Conservation (phyloP, 2,888 invertebrate genomes). For the Athrips mouffetella region DNA sequence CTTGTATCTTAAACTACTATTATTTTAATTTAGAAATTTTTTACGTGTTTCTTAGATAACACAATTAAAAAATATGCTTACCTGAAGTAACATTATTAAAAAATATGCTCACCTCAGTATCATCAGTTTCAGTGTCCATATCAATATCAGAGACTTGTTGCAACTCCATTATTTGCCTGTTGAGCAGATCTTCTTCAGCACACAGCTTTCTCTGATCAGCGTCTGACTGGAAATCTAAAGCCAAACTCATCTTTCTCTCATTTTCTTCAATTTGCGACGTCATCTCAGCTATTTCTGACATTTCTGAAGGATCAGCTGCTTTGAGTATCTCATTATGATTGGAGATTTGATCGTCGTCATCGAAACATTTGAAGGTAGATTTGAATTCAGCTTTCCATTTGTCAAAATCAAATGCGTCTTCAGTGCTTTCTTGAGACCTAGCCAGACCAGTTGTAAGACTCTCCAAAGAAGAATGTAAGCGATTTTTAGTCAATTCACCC, state of each 20-base stretch:
- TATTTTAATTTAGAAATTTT: too few species aligned
- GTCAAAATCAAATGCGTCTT: constrained; percentile 65
- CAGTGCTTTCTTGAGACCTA: constrained; percentile 65
- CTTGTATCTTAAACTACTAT: too few species aligned
- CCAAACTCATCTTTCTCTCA: constrained; percentile 77
- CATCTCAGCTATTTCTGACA: constrained; percentile 74
- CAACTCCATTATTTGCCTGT: constrained; percentile 86
- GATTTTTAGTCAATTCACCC: constrained; percentile 58
- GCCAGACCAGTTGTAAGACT: constrained; percentile 63
- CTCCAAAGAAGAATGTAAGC: constrained; percentile 67
- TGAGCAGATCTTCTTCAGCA: constrained; percentile 86
- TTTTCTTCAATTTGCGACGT: constrained; percentile 75
- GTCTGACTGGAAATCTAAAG: constrained; percentile 81
- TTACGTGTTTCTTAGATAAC: too few species aligned
- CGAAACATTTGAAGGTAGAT: constrained; percentile 61
- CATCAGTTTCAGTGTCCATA: constrained; percentile 89
- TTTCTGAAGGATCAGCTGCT: constrained; percentile 66
- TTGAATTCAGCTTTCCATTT: constrained; percentile 70
- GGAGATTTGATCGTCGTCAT: constrained; percentile 63
- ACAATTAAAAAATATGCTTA: not conserved
- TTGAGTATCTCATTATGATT: constrained; percentile 64
- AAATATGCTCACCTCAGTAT: constrained; percentile 75
- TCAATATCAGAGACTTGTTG: constrained; percentile 85
- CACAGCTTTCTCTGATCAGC: constrained; percentile 86
- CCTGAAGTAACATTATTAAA: not conserved